These are phyloP conservation scores for Rhizomys pruinosus DNA, from an alignment of 2,113 vertebrate species.

Conservation along the genomic window DNA sequence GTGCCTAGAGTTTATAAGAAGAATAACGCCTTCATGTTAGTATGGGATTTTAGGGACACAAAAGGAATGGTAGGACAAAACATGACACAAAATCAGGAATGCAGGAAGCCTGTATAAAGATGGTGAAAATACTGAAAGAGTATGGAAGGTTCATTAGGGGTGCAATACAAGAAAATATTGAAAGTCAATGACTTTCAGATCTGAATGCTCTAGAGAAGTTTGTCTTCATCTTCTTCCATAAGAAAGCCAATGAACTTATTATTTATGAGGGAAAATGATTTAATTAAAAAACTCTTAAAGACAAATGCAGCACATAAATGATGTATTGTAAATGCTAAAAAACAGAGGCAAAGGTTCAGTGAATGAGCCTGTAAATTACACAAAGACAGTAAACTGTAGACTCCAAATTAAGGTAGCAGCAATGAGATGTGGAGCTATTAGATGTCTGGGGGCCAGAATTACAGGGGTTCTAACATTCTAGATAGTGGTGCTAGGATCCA, in stretches of 20 bases:
- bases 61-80: neutral
- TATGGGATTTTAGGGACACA: neutral
- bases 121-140: neutral
- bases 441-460: neutral
- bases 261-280: neutral
- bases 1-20: constrained; percentile 32
- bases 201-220: neutral
- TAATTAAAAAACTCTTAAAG: constrained; percentile 11
- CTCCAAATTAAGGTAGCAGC: neutral
- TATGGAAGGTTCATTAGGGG: neutral
- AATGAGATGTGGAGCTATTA: neutral
- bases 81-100: neutral
- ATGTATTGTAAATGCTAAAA: neutral
- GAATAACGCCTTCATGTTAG: neutral
- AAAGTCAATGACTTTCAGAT: neutral
- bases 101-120: neutral
- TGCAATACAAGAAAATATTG: neutral
- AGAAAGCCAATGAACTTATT: neutral
- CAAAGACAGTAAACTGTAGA: neutral
- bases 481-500: neutral
- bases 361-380: neutral
- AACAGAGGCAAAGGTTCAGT: neutral
- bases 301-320: neutral
- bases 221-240: neutral
- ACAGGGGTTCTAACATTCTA: neutral